Base-by-base conservation (phyloP, 2,113 vertebrate genomes). In the Gopherus evgoodei region DNA sequence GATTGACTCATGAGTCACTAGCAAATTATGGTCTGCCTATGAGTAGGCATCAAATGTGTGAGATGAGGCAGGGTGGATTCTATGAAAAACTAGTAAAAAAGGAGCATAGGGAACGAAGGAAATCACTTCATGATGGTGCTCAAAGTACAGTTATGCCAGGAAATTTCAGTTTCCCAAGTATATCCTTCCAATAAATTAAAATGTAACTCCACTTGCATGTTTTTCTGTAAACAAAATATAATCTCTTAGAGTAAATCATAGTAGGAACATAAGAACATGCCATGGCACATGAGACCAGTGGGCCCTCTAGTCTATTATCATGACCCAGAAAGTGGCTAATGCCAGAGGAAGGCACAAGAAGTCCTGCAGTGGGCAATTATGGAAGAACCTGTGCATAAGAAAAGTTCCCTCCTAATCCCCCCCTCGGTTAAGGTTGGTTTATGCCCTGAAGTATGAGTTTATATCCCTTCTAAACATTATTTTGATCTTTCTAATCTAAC, bases 1-100 rank as follows among this genome's bases (percentile, higher is more conserved):
- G 83, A 95, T 62, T 86, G 81, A 82, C 47, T 22, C 9, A 38
- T 49, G 91, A 96, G 89, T 94, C 90, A 91, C 49, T 90, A 81
- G 54, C 2, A 2, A 88, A 89, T 76, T 1, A 21, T 42, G n/a
- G 31, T 42, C 50, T 49, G 47, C 17, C 79, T 53, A 2, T 82
- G 52, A 96, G 86, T 11, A 29, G 35, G 12, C 91, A 81, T 14
- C 38, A 25, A 49, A 82, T 1, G 2, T 1, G 69, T 16, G 10
- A 72, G 38, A 42, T 91, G 85, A 93, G 87, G 89, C 90, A 94
- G 0, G 0, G n/a, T 52, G 59, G 14, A n/a, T 80, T 83, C 47
- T 8, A 42, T 0, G 2, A 91, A 62, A 87, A 93, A 94, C 94
- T 31, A 5, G 50, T 53, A 87, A 38, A 79, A 6, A 27, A 35